Percentiles rank a stretch among this genome's conserved stretches.
These are phyloP conservation scores for Cyphomyrmex costatus DNA, from an alignment of 1,140 invertebrate species.

Conservation along the genomic window DNA sequence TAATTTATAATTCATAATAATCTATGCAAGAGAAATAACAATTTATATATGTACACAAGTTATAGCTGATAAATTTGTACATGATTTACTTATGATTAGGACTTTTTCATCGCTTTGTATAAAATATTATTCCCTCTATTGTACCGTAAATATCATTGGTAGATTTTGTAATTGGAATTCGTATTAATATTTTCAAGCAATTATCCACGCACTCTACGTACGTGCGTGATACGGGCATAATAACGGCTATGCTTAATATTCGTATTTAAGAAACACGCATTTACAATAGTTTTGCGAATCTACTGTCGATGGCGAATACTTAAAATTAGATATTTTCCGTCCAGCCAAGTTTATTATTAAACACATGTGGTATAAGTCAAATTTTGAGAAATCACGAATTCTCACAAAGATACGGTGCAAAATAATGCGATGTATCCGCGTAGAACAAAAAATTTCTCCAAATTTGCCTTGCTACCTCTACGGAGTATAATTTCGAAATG, in stretches of 20 bases:
- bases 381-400: background rate
- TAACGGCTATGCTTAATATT: conserved; percentile 33
- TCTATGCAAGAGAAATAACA: conserved; percentile 37
- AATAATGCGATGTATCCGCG: background rate
- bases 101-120: conserved; percentile 68
- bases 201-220: background rate
- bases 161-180: conserved; percentile 31
- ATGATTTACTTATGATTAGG: conserved; percentile 74
- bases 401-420: background rate
- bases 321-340: conserved; percentile 69
- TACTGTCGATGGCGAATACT: background rate
- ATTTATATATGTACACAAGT: conserved; percentile 71
- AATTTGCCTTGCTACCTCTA: conserved; percentile 7
- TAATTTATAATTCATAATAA: conserved; percentile 54
- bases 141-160: conserved; percentile 53
- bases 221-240: conserved; percentile 24
- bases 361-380: background rate
- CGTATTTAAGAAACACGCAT: conserved; percentile 23
- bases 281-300: conserved; percentile 30
- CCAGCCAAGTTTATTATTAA: conserved; percentile 64
- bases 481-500: conserved; percentile 38
- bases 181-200: conserved; percentile 25
- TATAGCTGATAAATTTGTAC: conserved; percentile 72
- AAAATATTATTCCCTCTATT: conserved; percentile 63
- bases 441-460: background rate